phyloP scores from a whole-genome alignment of 2,113 vertebrate species.

The Antechinus flavipes region DNA sequence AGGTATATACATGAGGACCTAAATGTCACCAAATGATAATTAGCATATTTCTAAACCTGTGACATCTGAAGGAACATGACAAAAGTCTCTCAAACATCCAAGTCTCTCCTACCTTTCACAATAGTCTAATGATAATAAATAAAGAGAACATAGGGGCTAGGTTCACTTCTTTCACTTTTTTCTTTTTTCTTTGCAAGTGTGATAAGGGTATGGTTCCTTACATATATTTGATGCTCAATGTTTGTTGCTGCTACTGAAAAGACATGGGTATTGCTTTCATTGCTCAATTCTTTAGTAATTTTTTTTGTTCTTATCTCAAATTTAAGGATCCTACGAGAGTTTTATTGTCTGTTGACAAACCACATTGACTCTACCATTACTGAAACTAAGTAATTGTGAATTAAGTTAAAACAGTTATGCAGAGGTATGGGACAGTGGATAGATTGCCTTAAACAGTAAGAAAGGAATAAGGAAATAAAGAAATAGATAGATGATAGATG shows the following conservation, averaged over 20 bases:
- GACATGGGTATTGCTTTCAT: background rate
- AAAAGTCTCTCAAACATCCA: background rate
- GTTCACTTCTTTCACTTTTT: background rate
- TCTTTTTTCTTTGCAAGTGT: background rate
- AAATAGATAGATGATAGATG: too few species aligned
- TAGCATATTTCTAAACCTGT: background rate
- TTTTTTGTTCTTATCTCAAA: background rate
- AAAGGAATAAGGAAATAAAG: background rate
- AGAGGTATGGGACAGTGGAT: background rate
- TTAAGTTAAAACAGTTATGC: background rate
- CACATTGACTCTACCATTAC: background rate
- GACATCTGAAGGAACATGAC: background rate
- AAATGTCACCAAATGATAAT: background rate
- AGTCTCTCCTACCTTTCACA: background rate
- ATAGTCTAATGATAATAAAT: background rate
- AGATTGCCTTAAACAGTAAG: background rate
- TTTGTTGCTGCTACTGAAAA: background rate
- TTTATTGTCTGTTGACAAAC: background rate
- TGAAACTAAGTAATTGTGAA: background rate
- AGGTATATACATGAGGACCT: background rate
- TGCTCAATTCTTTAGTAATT: background rate
- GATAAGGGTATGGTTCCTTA: background rate
- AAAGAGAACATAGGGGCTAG: background rate
- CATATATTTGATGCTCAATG: background rate
- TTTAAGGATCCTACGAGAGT: background rate